Conservation (phyloP, 2,113 vertebrate genomes). For the Sorex araneus region DNA sequence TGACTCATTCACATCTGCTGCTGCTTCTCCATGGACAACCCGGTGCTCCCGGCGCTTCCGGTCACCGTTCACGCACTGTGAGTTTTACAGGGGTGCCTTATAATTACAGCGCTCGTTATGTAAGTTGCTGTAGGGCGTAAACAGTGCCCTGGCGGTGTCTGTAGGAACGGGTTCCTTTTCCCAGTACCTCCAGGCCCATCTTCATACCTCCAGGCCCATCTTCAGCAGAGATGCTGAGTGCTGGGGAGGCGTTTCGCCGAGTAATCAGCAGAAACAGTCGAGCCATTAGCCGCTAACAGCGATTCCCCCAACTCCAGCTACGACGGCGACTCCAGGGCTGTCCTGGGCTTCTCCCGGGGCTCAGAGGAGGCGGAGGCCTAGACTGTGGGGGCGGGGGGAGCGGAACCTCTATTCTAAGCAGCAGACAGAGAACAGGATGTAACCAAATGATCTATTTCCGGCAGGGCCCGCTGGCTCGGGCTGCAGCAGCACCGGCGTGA, state of each 20-base stretch:
- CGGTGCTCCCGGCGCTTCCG: not conserved
- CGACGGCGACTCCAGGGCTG: slow-evolving; percentile 34
- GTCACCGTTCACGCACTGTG: slow-evolving; percentile 38
- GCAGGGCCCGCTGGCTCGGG: slow-evolving; percentile 34
- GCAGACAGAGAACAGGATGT: slow-evolving; percentile 68
- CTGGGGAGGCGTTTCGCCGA: slow-evolving; percentile 44
- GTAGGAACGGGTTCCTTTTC: slow-evolving; percentile 34
- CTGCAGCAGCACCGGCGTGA: slow-evolving; percentile 30
- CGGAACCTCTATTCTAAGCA: slow-evolving; percentile 73
- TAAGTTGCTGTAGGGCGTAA: slow-evolving; percentile 28
- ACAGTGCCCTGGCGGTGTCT: slow-evolving; percentile 41
- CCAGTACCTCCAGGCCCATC: not conserved
- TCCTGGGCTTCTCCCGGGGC: slow-evolving; percentile 36
- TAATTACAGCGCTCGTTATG: not conserved
- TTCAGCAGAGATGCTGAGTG: not conserved
- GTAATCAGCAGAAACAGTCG: slow-evolving; percentile 13
- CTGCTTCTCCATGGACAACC: slow-evolving; percentile 3
- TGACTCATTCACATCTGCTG: slow-evolving; percentile 6
- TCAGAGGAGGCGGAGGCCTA: slow-evolving; percentile 23
- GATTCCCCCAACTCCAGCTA: not conserved
- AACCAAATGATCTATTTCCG: slow-evolving; percentile 78
- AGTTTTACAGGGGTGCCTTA: slow-evolving; percentile 25
- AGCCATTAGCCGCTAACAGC: not conserved
- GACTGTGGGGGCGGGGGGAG: slow-evolving; percentile 12
- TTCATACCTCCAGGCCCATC: slow-evolving; percentile 22